phyloP scores from a whole-genome alignment of 2,113 vertebrate genomes.

The Sebastes schlegelii region DNA sequence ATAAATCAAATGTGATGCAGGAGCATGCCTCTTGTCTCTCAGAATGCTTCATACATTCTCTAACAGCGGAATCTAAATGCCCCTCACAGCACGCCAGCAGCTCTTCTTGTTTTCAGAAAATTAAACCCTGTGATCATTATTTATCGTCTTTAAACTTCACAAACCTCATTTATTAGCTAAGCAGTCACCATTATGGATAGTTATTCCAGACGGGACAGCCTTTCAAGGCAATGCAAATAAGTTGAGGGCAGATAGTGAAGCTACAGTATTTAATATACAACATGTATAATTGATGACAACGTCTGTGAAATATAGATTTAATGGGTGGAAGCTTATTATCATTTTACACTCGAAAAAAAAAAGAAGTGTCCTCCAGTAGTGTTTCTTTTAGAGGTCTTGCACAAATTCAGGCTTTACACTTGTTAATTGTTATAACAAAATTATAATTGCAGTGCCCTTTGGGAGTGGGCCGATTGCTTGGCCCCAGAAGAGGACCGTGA shows the following conservation, averaged over 20 bases:
- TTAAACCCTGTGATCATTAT: slow-evolving; percentile 48
- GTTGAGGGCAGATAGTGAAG: slow-evolving; percentile 45
- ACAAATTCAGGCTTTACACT: background rate
- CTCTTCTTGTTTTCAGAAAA: slow-evolving; percentile 36
- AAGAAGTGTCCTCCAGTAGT: background rate
- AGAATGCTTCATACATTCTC: slow-evolving; percentile 14
- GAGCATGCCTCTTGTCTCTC: slow-evolving; percentile 34
- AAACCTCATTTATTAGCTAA: slow-evolving; percentile 54
- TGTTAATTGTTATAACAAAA: no score
- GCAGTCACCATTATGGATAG: slow-evolving; percentile 38
- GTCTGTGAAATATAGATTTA: slow-evolving; percentile 47
- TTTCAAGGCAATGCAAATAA: slow-evolving; percentile 72
- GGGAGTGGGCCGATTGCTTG: no score
- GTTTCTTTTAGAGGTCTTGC: background rate
- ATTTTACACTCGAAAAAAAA: slow-evolving; percentile 32
- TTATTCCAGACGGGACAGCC: slow-evolving; percentile 60
- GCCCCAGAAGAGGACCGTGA: no score
- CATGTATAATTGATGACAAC: slow-evolving; percentile 76
- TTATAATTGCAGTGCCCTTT: no score
- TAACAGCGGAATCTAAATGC: slow-evolving; percentile 23
- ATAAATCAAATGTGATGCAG: slow-evolving; percentile 44
- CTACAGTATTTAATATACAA: slow-evolving; percentile 70
- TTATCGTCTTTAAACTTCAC: slow-evolving; percentile 34
- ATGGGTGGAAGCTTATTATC: slow-evolving; percentile 51
- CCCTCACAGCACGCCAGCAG: slow-evolving; percentile 17